phyloP scores from a whole-genome alignment of 2,888 invertebrate genomes.

The Drosophila merina region DNA sequence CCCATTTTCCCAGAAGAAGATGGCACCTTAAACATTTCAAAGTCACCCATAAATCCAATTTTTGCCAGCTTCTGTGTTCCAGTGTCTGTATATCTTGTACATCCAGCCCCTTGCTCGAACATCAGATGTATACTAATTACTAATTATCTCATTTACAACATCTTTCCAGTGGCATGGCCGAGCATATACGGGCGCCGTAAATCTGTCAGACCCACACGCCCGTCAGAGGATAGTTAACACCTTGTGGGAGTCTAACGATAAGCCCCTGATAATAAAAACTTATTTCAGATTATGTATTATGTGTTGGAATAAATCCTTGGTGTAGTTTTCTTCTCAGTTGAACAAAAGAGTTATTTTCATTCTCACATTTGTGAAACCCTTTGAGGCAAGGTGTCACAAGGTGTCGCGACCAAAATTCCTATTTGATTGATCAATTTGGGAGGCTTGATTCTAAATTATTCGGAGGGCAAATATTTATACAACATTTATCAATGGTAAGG shows the following conservation, averaged over 20 bases:
- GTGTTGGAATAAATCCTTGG: background rate
- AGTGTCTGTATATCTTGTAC: no score
- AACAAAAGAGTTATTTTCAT: background rate
- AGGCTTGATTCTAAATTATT: constrained; percentile 26
- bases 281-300: background rate
- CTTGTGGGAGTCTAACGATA: constrained; percentile 23
- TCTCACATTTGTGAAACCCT: background rate
- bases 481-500: constrained; percentile 10
- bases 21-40: constrained; percentile 34
- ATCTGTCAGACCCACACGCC: constrained; percentile 31
- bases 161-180: constrained; percentile 11
- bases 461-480: constrained; percentile 53
- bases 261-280: background rate
- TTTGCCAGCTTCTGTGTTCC: constrained; percentile 7
- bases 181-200: constrained; percentile 11
- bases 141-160: constrained; percentile 21
- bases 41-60: constrained; percentile 20
- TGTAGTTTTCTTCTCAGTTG: background rate
- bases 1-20: constrained; percentile 27
- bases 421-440: constrained; percentile 11
- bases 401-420: constrained; percentile 26
- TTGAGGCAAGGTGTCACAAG: constrained; percentile 33
- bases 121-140: constrained; percentile 27
- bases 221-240: constrained; percentile 31
- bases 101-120: background rate